Base-by-base conservation (phyloP, 2,797 vertebrate species). In the Acrocephalus scirpaceus region DNA sequence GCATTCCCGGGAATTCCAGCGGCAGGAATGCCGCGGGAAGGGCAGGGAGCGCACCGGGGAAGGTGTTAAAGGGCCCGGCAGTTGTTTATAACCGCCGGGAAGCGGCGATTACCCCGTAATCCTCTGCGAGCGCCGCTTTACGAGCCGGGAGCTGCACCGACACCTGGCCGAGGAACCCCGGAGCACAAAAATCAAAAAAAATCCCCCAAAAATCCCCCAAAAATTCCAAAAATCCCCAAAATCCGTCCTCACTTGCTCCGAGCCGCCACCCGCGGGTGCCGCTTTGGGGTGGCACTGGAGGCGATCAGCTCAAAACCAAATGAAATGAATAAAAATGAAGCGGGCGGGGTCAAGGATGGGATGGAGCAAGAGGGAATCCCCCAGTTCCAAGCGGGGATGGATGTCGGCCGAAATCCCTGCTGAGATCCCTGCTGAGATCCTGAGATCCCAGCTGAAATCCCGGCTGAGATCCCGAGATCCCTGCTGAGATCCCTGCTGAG, bases 41-140 rank as follows among this genome's bases (percentile, higher is more conserved):
- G 90, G 94, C 94, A 48, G 62, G 2, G 11, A 44, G 84, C 87
- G 15, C 92, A 48, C 42, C 92, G 7, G 74, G 0, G 25, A 36
- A 96, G 95, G 95, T 90, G 95, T 95, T 91, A 93, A 91, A 65
- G 93, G 90, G 87, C 57, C 82, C 38, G 11, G 26, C 83, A 78
- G 82, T 92, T 93, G 95, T 94, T 95, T 95, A 95, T 60, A 92
- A 48, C 95, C 51, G 45, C 74, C 57, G 42, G 36, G 73, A 95
- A 77, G 73, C 93, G 73, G 44, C 53, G 53, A 92, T 92, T 90
- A 58, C 66, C 85, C 88, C 79, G 69, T 94, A 92, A 95, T 77
- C 95, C 88, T 64, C 72, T 26, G 47, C 1, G 58, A 92, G 74
- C 11, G 2, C 92, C 20, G 79, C 79, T 81, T 84, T 56, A 64